Conservation (phyloP, 2,113 vertebrate species). For the Artemisiospiza belli region DNA sequence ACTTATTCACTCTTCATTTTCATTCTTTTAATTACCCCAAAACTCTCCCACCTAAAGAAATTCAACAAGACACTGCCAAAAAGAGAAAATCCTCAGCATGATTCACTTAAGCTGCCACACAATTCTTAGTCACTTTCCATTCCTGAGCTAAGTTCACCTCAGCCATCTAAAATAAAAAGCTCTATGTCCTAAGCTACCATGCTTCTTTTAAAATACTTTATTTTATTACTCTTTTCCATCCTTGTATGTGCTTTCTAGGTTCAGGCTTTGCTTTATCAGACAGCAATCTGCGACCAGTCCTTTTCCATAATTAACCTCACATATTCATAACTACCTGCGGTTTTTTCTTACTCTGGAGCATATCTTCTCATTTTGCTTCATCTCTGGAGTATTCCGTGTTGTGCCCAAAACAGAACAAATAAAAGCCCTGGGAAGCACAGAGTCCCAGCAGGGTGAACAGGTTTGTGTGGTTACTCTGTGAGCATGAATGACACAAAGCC, state of each 20-base stretch:
- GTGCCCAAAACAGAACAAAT: neutral
- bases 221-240: neutral
- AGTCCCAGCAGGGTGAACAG: neutral
- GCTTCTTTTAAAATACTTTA: neutral
- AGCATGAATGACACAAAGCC: neutral
- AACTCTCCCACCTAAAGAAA: neutral
- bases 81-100: neutral
- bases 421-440: neutral
- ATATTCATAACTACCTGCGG: neutral
- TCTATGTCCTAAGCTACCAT: neutral
- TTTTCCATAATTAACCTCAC: neutral
- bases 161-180: neutral
- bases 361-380: neutral
- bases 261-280: neutral
- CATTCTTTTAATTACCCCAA: neutral
- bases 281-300: neutral
- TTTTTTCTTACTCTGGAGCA: neutral
- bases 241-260: neutral
- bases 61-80: neutral
- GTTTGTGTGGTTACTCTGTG: neutral
- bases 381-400: neutral
- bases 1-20: neutral
- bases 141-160: neutral
- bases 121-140: neutral
- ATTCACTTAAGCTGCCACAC: neutral